A percentile compares a stretch with the other conserved stretches of the same genome.
Evolutionary conservation across 2,797 vertebrate species (phyloP).

Genomic region (Ptychobarbus kaznakovi): DNA sequence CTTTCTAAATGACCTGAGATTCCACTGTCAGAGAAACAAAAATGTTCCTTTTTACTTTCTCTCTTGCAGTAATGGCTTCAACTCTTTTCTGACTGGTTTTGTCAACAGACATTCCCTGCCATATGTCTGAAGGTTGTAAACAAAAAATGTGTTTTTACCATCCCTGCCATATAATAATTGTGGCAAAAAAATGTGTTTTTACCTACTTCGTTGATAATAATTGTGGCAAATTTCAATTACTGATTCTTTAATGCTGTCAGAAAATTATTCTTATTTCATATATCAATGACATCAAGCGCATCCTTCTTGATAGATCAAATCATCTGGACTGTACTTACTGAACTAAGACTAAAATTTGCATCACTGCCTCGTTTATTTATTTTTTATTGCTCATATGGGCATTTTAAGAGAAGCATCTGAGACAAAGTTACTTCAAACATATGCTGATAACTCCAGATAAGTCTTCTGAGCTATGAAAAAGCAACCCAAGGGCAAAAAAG

Average conservation of each 20-base stretch:
- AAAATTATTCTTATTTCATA: background rate
- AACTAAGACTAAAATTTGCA: background rate
- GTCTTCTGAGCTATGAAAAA: conserved; percentile 10
- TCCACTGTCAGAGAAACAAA: conserved; percentile 26
- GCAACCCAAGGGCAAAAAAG: background rate
- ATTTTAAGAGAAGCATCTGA: background rate
- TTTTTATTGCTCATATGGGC: background rate
- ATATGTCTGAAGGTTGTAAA: background rate
- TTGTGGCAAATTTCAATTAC: background rate
- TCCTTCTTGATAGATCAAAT: background rate
- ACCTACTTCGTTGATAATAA: background rate
- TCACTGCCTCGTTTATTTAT: background rate
- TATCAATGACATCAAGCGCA: background rate
- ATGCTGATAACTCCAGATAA: background rate
- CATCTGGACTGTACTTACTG: background rate
- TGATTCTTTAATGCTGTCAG: background rate
- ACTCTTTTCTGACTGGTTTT: too few species aligned
- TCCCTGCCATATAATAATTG: background rate
- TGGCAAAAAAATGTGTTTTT: background rate
- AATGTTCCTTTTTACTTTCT: too few species aligned
- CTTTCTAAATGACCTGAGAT: too few species aligned
- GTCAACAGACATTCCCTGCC: background rate
- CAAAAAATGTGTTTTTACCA: background rate
- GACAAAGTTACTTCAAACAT: background rate
- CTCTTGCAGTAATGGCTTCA: conserved; percentile 19